Percentiles rank a stretch among this genome's conserved stretches.
These are phyloP conservation scores for Drosophila atroscutellata DNA, from an alignment of 2,888 invertebrate genomes.

Conservation along the genomic window DNA sequence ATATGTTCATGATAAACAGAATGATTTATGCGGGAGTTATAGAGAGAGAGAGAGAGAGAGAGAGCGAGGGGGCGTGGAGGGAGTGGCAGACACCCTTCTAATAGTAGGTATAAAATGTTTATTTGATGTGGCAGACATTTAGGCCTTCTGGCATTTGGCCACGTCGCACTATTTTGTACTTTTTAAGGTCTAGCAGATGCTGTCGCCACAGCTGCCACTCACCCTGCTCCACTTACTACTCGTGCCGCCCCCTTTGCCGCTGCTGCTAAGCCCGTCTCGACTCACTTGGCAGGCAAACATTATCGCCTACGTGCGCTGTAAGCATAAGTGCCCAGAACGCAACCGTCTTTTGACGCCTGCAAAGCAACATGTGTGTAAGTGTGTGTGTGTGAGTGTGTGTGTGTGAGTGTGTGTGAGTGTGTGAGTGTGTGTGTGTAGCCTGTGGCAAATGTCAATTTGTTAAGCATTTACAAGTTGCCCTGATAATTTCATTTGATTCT, in stretches of 20 bases:
- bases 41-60: too few relatives aligned
- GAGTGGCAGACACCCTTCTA: conserved; percentile 13
- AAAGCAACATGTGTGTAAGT: conserved; percentile 20
- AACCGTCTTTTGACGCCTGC: conserved; percentile 54
- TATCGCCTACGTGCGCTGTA: conserved; percentile 81
- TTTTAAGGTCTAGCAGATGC: conserved; percentile 70
- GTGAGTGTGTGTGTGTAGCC: conserved; percentile 32
- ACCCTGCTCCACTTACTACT: background rate
- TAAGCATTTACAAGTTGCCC: conserved; percentile 82
- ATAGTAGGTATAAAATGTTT: conserved; percentile 26
- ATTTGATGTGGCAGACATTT: conserved; percentile 39
- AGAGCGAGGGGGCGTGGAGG: background rate
- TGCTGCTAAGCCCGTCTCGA: conserved; percentile 7
- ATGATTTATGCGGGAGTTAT: conserved; percentile 38
- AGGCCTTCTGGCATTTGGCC: conserved; percentile 57
- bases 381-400: conserved; percentile 11
- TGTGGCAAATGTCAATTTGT: conserved; percentile 79
- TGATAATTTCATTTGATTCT: conserved; percentile 82
- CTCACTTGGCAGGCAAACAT: conserved; percentile 78
- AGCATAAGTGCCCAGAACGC: conserved; percentile 64
- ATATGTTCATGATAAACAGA: conserved; percentile 55
- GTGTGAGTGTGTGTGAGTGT: conserved; percentile 10
- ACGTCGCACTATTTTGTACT: conserved; percentile 77
- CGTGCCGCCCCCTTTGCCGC: background rate
- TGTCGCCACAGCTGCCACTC: conserved; percentile 9